Percentiles rank a stretch among this genome's conserved stretches.
phyloP scores from a whole-genome alignment of 2,797 vertebrate genomes.

The Euthynnus affinis region DNA sequence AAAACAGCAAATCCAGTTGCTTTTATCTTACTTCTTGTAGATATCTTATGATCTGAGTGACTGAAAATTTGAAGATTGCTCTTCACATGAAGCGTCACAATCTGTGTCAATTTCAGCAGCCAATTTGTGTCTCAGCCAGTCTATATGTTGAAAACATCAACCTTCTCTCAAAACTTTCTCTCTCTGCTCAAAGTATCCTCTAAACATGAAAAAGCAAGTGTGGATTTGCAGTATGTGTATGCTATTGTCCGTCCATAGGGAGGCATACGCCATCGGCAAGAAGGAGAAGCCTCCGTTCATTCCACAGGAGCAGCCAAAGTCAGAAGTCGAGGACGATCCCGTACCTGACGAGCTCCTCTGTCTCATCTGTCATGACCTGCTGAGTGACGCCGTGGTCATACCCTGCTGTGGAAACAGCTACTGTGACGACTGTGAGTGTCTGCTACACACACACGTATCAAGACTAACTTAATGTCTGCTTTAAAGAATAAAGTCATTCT shows the following conservation, averaged over 20 bases:
- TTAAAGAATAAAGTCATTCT: neutral
- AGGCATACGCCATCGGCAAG: constrained; percentile 97
- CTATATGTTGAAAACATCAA: neutral
- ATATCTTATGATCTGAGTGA: neutral
- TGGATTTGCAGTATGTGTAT: neutral
- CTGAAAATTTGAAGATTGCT: no score
- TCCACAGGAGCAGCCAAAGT: constrained; percentile 86
- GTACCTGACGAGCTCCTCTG: constrained; percentile 94
- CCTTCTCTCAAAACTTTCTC: neutral
- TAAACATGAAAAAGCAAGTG: neutral
- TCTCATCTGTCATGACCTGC: constrained; percentile 95
- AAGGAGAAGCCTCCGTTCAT: constrained; percentile 96
- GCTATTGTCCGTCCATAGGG: constrained; percentile 76
- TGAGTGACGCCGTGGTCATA: constrained; percentile 96
- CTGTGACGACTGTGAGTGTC: constrained; percentile 96
- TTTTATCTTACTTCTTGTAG: no score
- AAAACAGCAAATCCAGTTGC: no score
- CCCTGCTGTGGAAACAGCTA: constrained; percentile 99
- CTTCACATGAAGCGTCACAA: neutral
- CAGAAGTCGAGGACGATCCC: constrained; percentile 90
- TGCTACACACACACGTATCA: neutral
- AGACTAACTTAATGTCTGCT: neutral
- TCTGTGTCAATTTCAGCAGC: neutral
- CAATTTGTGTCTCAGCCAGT: neutral
- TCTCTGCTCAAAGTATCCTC: neutral